Evolutionary conservation across 2,113 vertebrate species (phyloP), one percentile per base, ranked within the genome.

Genomic region (Mobula birostris): DNA sequence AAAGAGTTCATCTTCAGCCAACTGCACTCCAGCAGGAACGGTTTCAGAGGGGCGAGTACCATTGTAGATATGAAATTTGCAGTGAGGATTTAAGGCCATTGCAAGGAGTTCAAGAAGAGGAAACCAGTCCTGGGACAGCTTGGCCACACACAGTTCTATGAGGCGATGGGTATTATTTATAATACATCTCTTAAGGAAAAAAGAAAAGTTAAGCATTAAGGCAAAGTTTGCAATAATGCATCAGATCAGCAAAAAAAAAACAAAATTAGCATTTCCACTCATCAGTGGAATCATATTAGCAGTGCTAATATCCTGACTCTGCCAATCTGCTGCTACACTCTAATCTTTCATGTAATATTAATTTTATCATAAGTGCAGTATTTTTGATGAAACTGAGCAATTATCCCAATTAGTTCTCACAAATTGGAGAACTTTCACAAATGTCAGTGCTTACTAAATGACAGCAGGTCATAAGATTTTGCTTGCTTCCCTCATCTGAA

Each of bases 81-180:
- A 99, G 97, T 99, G 99, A 96, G 99, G 99, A 97, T 99, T 99
- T 97, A 99, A 98, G 97, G 99, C 99, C 99, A 99, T 99, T 94
- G 99, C 98, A 97, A 99, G 97, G 96, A 99, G 98, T 98, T 99
- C 99, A 96, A 99, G 97, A 96, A 99, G 98, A 96, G 99, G 98
- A 97, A 99, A 99, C 99, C 99, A 99, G 95, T 99, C 99, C 97
- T 99, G 99, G 97, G 99, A 98, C 96, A 99, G 97, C 98, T 99
- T 99, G 96, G 98, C 98, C 97, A 99, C 99, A 97, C 99, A 99
- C 15, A 99, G 96, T 95, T 99, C 99, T 95, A 99, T 98, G 96
- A 99, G 96, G 94, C 99, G 98, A 96, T 99, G 99, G 96, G 99
- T 99, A 96, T 99, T 99, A 95, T 99, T 99, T 96, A 99, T 99